Evolutionary conservation across 2,797 vertebrate genomes (phyloP).

Genomic region (Pelobates cultripes): DNA sequence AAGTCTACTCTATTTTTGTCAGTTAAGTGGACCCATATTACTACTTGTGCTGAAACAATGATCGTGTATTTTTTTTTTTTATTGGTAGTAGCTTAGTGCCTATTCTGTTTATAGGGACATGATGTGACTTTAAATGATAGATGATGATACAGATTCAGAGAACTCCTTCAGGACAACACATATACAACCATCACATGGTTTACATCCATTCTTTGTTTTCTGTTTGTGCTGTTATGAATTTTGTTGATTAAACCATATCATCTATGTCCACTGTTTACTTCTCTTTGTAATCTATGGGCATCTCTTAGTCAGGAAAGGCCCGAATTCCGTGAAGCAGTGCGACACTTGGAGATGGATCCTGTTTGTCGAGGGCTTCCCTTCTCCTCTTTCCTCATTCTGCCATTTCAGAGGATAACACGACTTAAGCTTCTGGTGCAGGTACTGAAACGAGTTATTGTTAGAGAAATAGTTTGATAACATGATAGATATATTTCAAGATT

Average conservation of each 20-base stretch:
- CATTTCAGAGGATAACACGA: constrained; percentile 94
- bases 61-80: too few species aligned
- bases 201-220: neutral
- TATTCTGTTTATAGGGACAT: too few species aligned
- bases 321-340: constrained; percentile 85
- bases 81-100: too few species aligned
- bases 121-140: too few species aligned
- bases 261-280: neutral
- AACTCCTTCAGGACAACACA: neutral
- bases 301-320: constrained; percentile 85
- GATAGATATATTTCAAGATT: too few species aligned
- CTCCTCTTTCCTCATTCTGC: constrained; percentile 94
- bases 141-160: neutral
- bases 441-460: neutral
- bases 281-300: neutral
- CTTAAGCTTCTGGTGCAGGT: constrained; percentile 94
- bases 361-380: constrained; percentile 89
- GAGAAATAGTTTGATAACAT: too few species aligned
- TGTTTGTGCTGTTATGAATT: neutral
- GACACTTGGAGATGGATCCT: constrained; percentile 83
- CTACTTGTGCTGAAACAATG: too few species aligned
- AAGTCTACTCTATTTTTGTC: too few species aligned
- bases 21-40: too few species aligned
- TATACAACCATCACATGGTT: too few species aligned
- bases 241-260: neutral